A percentile compares a stretch with the other conserved stretches of the same genome.
Evolutionary conservation across 2,888 invertebrate species (phyloP).

Genomic region (Callosobruchus maculatus): DNA sequence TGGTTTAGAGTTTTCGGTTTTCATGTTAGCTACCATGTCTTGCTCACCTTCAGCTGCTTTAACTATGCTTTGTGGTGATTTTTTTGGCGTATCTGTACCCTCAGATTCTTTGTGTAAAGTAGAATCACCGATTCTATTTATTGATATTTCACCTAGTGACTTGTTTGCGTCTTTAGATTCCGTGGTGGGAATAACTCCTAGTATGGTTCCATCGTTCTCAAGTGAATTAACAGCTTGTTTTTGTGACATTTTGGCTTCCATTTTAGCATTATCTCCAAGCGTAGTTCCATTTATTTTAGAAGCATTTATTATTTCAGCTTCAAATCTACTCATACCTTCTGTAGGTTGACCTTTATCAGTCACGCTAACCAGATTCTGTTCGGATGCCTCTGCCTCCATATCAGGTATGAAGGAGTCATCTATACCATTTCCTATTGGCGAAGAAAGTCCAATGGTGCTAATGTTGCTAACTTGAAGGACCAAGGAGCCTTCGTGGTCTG

Average conservation of each 20-base stretch:
- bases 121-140: not conserved
- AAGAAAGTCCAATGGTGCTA: not conserved
- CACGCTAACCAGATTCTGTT: not conserved
- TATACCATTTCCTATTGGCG: not conserved
- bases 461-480: not conserved
- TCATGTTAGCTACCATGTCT: too few relatives aligned
- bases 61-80: too few relatives aligned
- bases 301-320: too few relatives aligned
- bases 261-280: not conserved
- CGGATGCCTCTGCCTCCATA: not conserved
- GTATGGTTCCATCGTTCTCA: not conserved
- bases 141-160: not conserved
- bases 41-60: too few relatives aligned
- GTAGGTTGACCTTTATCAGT: not conserved
- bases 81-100: not conserved
- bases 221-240: not conserved
- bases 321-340: not conserved
- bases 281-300: not conserved
- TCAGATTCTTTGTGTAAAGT: not conserved
- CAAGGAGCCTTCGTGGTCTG: not conserved
- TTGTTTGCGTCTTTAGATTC: too few relatives aligned
- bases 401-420: not conserved
- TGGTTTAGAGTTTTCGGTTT: too few relatives aligned
- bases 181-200: not conserved
- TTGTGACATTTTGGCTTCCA: not conserved